Percentiles rank a stretch among this genome's conserved stretches.
Conservation (phyloP, 92 coral and sea anemone genomes). For the Paragorgia papillata region DNA sequence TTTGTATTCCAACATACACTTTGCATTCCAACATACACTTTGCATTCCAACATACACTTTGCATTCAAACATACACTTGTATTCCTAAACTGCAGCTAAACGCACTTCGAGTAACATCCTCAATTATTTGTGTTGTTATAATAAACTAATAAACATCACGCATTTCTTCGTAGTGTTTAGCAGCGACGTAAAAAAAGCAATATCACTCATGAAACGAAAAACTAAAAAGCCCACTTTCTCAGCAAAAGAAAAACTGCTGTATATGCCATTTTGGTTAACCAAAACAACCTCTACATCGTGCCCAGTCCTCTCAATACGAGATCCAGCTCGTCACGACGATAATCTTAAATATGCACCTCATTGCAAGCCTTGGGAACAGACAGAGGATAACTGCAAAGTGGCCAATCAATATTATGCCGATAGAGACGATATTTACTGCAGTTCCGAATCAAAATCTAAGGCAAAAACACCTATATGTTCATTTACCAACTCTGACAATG, state of each 20-base stretch:
- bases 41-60: too few species aligned
- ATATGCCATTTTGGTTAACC: background rate
- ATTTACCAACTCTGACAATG: background rate
- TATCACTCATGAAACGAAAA: background rate
- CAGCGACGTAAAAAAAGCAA: background rate
- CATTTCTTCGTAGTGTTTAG: background rate
- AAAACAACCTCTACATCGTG: background rate
- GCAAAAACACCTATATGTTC: background rate
- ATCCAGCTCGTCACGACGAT: background rate
- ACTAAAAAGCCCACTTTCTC: background rate
- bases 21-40: too few species aligned
- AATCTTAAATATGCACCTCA: background rate
- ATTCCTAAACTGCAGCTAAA: too few species aligned
- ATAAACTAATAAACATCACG: too few species aligned
- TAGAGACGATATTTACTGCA: background rate
- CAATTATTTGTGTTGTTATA: too few species aligned
- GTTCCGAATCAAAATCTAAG: background rate
- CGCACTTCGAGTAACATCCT: too few species aligned
- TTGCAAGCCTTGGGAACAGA: background rate
- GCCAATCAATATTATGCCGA: background rate
- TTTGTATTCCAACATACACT: too few species aligned
- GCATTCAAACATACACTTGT: too few species aligned
- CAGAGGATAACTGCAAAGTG: background rate
- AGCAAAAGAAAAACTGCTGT: background rate
- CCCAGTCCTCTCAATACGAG: background rate